These are phyloP conservation scores for Nephrotoma guestfalica DNA, from an alignment of 2,888 invertebrate genomes.

Conservation along the genomic window DNA sequence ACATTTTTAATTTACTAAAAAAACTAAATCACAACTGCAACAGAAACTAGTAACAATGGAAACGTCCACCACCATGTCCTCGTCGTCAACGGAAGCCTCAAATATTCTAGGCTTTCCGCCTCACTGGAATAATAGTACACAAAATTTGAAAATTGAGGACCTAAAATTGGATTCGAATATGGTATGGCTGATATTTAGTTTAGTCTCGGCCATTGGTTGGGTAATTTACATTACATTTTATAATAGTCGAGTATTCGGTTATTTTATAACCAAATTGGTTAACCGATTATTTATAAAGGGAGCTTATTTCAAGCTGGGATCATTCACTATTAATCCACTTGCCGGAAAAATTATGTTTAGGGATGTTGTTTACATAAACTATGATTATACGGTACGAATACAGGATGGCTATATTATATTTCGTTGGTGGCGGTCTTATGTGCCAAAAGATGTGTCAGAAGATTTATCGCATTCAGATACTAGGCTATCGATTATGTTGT, in stretches of 20 bases:
- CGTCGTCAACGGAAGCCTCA: slow-evolving; percentile 30
- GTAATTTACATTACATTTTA: slow-evolving; percentile 90
- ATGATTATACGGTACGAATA: slow-evolving; percentile 82
- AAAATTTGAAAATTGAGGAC: slow-evolving; percentile 34
- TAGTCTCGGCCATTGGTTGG: slow-evolving; percentile 76
- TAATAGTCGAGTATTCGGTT: slow-evolving; percentile 83
- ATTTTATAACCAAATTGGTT: slow-evolving; percentile 73
- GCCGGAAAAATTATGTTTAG: slow-evolving; percentile 98
- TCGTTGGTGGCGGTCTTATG: slow-evolving; percentile 94
- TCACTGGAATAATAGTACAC: not conserved
- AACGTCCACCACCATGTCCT: slow-evolving; percentile 8
- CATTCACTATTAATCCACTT: slow-evolving; percentile 86
- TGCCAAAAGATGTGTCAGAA: slow-evolving; percentile 89
- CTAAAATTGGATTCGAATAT: slow-evolving; percentile 66
- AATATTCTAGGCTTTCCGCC: not conserved
- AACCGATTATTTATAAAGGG: slow-evolving; percentile 75
- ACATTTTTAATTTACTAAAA: not conserved
- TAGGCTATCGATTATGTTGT: slow-evolving; percentile 75
- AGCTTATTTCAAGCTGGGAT: slow-evolving; percentile 86
- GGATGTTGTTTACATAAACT: slow-evolving; percentile 85
- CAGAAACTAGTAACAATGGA: not conserved
- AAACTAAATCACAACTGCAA: not conserved
- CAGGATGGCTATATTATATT: slow-evolving; percentile 97
- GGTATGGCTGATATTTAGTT: slow-evolving; percentile 55
- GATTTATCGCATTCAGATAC: slow-evolving; percentile 93